Conservation (phyloP, 2,888 invertebrate species). For the Orthosia gothica region DNA sequence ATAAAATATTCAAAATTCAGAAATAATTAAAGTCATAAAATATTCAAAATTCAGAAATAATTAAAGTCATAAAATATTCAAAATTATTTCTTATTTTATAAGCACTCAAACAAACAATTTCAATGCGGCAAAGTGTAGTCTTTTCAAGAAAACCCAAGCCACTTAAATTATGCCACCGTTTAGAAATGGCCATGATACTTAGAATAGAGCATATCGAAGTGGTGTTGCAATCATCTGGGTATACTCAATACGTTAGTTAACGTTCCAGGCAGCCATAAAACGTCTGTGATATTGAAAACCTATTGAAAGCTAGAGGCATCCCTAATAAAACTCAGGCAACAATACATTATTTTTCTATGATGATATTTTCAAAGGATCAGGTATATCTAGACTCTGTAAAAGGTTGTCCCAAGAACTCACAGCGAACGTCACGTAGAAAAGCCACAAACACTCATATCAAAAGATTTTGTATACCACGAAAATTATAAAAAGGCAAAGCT, state of each 20-base stretch:
- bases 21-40: too few relatives aligned
- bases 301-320: too few relatives aligned
- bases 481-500: neutral
- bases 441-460: neutral
- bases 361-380: neutral
- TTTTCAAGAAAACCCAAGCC: neutral
- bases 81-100: neutral
- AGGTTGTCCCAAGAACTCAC: neutral
- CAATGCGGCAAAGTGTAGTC: neutral
- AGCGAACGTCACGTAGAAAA: neutral
- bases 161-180: neutral
- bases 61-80: too few relatives aligned
- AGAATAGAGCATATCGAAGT: too few relatives aligned
- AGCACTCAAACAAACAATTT: neutral
- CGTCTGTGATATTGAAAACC: neutral
- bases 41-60: too few relatives aligned
- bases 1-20: too few relatives aligned
- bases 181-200: neutral
- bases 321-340: too few relatives aligned
- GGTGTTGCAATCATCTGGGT: neutral
- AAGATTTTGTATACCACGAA: neutral
- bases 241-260: neutral
- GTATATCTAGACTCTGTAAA: too few relatives aligned
- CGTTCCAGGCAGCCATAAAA: neutral
- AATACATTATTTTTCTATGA: too few relatives aligned